Evolutionary conservation across 2,113 vertebrate genomes (phyloP).

Genomic region (Phaetusa simplex): DNA sequence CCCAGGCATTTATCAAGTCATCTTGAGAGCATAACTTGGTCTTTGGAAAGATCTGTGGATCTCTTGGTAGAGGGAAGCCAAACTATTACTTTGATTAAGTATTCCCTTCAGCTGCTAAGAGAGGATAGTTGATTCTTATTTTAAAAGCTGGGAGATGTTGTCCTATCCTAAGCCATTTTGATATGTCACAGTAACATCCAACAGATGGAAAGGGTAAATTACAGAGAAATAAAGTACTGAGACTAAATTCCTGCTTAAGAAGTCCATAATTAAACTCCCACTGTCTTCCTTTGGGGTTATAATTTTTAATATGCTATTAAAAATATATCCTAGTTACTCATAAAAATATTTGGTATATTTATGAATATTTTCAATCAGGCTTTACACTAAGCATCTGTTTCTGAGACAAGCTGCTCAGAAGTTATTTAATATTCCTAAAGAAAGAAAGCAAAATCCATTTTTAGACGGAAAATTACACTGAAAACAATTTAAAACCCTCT

Average conservation of each 20-base stretch:
- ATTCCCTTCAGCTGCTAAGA: not conserved
- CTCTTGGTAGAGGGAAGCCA: not conserved
- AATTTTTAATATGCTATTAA: not conserved
- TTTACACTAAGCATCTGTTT: constrained; percentile 20
- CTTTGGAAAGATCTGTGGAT: not conserved
- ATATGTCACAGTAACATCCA: not conserved
- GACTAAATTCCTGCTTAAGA: not conserved
- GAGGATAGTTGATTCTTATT: not conserved
- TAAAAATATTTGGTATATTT: constrained; percentile 17
- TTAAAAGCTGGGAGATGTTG: not conserved
- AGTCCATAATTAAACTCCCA: not conserved
- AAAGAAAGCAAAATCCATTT: not conserved
- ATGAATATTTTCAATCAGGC: not conserved
- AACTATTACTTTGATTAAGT: not conserved
- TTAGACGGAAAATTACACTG: not conserved
- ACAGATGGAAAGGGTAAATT: not conserved
- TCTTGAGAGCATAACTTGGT: not conserved
- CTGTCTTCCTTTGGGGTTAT: not conserved
- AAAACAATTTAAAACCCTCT: not conserved
- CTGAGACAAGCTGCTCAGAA: not conserved
- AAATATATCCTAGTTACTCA: not conserved
- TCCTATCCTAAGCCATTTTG: not conserved
- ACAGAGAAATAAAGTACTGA: not conserved
- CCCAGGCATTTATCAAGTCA: not conserved
- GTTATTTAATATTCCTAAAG: not conserved